Percentiles rank a stretch among this genome's conserved stretches.
Conservation (phyloP, 2,113 vertebrate genomes). For the Pagrus major region DNA sequence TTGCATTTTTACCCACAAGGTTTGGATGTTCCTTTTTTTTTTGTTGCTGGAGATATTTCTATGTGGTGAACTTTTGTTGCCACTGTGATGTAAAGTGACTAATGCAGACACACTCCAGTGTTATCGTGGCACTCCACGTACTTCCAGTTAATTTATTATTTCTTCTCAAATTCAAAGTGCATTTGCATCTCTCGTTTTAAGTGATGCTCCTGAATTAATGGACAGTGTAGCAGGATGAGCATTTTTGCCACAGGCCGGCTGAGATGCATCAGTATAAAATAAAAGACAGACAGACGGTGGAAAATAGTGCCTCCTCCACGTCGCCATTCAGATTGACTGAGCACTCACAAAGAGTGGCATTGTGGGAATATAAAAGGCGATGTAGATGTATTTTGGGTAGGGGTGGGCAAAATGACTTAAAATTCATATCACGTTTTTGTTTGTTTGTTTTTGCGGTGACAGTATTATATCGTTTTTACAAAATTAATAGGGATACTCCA, state of each 20-base stretch:
- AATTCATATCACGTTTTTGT: too few relatives aligned
- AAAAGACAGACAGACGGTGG: background rate
- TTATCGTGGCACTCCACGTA: background rate
- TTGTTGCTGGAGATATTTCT: constrained; percentile 1
- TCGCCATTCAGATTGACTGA: constrained; percentile 21
- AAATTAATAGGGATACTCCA: too few relatives aligned
- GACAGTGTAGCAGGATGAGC: background rate
- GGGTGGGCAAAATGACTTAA: too few relatives aligned
- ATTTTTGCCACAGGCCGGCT: background rate
- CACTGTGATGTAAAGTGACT: constrained; percentile 24
- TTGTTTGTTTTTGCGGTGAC: too few relatives aligned
- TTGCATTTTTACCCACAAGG: constrained; percentile 15
- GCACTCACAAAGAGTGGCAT: constrained; percentile 15
- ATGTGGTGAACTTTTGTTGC: constrained; percentile 3
- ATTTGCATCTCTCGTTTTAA: background rate
- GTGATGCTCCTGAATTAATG: background rate
- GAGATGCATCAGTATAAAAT: background rate
- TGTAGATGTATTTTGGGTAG: constrained; percentile 6
- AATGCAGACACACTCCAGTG: background rate
- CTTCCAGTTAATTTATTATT: background rate
- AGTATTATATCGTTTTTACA: too few relatives aligned
- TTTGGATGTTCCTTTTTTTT: constrained; percentile 18
- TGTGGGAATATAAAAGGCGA: background rate
- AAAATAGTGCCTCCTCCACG: constrained; percentile 7
- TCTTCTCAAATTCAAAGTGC: background rate